Base-by-base conservation (phyloP, 2,888 invertebrate genomes). In the Hydroisotoma schaefferi region DNA sequence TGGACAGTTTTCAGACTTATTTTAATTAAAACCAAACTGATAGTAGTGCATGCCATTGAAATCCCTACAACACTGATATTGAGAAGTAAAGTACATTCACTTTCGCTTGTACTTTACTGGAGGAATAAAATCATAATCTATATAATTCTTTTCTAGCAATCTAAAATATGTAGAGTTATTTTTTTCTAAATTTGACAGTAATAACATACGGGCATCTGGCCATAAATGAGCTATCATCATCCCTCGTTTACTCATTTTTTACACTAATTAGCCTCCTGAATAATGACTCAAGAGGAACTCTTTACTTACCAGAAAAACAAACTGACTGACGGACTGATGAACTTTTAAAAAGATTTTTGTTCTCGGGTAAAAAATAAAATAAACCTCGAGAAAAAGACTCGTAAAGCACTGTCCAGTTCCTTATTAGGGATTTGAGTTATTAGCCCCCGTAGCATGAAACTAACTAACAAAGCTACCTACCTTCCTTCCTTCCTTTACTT, bases 171-270 rank as follows among this genome's bases (percentile, higher is more conserved):
- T 46, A 6, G 5, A 46, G n/a, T 6, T 46, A 23, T 25, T 22
- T 23, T 25, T 25, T 46, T 46, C 22, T 26, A 46, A 66, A 63
- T 66, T 63, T 63, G 66, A 63, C 62, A 63, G 62, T 60, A 63
- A 66, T 63, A 58, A 63, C 60, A 59, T 52, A 61, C 63, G 57
- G 62, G 60, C 57, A 61, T 61, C 53, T 53, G 53, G 49, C 56
- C 56, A 56, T 59, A 65, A 63, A 62, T 65, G 65, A 60, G 60
- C 63, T 66, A 66, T 66, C 66, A 63, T 66, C 60, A 59, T 59
- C 55, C 60, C 59, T 33, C 44, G 51, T 44, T 60, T 53, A 57
- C 49, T 27, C 56, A 63, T 60, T 66, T 66, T 66, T 66, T 66
- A 63, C 59, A 61, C 66, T 66, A 66, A 66, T 66, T 66, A 63